A percentile compares a stretch with the other conserved stretches of the same genome.
phyloP scores from a whole-genome alignment of 2,888 invertebrate species.

The Drosophila glabriapex region DNA sequence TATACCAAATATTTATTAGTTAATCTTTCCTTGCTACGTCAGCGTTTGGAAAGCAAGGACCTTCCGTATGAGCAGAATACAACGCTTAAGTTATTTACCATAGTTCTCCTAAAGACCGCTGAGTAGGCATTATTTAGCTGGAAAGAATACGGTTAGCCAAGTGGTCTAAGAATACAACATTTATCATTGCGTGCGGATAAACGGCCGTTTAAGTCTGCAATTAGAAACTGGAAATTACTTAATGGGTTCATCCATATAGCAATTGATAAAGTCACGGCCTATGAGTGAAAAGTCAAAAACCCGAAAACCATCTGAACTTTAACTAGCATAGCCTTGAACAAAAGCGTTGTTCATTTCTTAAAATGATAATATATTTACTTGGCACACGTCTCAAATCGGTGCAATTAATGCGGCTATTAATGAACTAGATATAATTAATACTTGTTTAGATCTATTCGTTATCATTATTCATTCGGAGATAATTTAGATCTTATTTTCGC shows the following conservation, averaged over 20 bases:
- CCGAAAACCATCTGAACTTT: neutral
- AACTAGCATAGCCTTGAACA: slow-evolving; percentile 7
- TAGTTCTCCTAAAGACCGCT: neutral
- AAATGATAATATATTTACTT: neutral
- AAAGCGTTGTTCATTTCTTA: neutral
- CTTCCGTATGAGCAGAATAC: neutral
- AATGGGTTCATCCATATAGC: slow-evolving; percentile 13
- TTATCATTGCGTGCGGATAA: slow-evolving; percentile 8
- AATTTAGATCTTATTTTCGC: neutral
- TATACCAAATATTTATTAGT: neutral
- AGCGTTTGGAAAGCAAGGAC: neutral
- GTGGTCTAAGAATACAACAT: neutral
- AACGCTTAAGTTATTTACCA: neutral
- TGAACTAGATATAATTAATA: neutral
- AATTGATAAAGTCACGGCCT: slow-evolving; percentile 6
- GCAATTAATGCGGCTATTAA: neutral
- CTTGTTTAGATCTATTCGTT: neutral
- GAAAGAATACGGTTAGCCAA: neutral
- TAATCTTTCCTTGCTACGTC: neutral
- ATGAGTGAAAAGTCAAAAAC: slow-evolving; percentile 5
- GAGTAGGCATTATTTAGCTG: neutral
- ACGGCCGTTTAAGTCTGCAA: neutral
- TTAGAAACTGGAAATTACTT: slow-evolving; percentile 1
- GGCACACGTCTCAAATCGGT: neutral
- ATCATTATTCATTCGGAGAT: neutral